Percentiles rank a stretch among this genome's conserved stretches.
phyloP scores from a whole-genome alignment of 1,140 invertebrate genomes.

The Lasioglossum baleicum region DNA sequence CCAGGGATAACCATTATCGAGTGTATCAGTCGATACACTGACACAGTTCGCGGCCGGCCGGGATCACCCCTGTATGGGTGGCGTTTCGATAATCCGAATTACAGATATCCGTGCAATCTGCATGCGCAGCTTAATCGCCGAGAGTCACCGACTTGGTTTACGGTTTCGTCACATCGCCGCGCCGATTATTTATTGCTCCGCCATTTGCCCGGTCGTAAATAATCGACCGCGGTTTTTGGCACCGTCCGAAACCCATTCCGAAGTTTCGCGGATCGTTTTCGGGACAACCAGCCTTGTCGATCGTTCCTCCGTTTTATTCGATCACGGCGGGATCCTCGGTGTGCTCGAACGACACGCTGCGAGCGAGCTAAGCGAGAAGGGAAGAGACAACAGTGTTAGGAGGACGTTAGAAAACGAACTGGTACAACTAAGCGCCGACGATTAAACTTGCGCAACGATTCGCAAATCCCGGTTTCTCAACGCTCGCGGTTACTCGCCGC shows the following conservation, averaged over 20 bases:
- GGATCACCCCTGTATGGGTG: neutral
- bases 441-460: slow-evolving; percentile 13
- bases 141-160: slow-evolving; percentile 13
- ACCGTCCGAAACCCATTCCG: neutral
- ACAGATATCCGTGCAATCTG: slow-evolving; percentile 33
- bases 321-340: too few relatives aligned
- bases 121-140: neutral
- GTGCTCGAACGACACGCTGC: too few relatives aligned
- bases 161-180: slow-evolving; percentile 19
- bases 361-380: too few relatives aligned
- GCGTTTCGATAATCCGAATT: slow-evolving; percentile 36
- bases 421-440: slow-evolving; percentile 1
- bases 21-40: slow-evolving; percentile 13
- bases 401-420: neutral
- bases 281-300: neutral
- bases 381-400: neutral
- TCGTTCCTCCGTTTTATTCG: neutral
- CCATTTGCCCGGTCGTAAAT: neutral
- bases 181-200: slow-evolving; percentile 21
- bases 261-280: neutral
- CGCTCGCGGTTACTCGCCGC: neutral
- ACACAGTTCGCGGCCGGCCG: neutral
- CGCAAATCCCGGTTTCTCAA: slow-evolving; percentile 13
- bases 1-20: slow-evolving; percentile 23
- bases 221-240: neutral